phyloP scores from a whole-genome alignment of 2,113 vertebrate species.

The Rhegmatorhina hoffmannsi region DNA sequence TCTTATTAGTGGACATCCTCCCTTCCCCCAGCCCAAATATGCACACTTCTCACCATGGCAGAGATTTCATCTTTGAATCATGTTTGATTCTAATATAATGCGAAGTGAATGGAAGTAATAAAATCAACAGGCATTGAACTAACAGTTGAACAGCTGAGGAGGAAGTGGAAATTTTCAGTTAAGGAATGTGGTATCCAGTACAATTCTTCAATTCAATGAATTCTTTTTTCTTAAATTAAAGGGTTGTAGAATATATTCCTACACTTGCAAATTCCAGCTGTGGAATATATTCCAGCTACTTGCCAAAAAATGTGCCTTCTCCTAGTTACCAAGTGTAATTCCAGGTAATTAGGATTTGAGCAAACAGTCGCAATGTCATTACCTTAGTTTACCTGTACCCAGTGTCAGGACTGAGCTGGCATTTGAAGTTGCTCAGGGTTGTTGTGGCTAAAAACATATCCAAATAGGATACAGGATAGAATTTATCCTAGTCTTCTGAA shows the following conservation, averaged over 20 bases:
- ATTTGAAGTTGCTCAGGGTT: not conserved
- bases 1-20: not conserved
- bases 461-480: not conserved
- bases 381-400: not conserved
- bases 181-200: not conserved
- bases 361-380: not conserved
- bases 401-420: not conserved
- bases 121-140: not conserved
- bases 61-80: not conserved
- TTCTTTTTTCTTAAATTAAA: not conserved
- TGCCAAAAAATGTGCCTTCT: not conserved
- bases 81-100: not conserved
- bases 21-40: not conserved
- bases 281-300: not conserved
- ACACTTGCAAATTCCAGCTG: not conserved
- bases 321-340: not conserved
- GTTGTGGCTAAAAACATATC: not conserved
- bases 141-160: not conserved
- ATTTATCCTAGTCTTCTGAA: not conserved
- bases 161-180: not conserved
- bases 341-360: not conserved
- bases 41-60: not conserved
- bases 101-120: not conserved
- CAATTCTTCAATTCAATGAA: not conserved
- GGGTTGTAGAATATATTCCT: not conserved